Percentiles rank a stretch among this genome's conserved stretches.
phyloP scores from a whole-genome alignment of 1,140 invertebrate genomes.

The Ceratina japonica region DNA sequence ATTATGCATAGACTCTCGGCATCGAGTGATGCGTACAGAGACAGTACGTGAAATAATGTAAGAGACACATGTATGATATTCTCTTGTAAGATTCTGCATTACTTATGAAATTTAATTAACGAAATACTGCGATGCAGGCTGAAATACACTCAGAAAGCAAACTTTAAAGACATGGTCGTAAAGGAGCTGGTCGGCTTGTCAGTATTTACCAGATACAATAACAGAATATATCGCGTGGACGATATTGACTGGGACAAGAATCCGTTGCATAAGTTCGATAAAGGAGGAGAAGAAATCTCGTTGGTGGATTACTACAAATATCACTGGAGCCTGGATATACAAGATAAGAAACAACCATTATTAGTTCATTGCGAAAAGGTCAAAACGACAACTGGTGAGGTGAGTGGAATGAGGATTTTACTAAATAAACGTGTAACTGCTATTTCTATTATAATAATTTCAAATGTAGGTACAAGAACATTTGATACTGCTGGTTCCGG shows the following conservation, averaged over 20 bases:
- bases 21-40: slow-evolving; percentile 89
- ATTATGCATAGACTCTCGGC: slow-evolving; percentile 91
- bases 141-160: neutral
- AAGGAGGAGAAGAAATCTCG: slow-evolving; percentile 81
- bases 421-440: neutral
- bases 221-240: slow-evolving; percentile 93
- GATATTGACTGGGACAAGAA: slow-evolving; percentile 88
- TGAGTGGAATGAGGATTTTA: slow-evolving; percentile 58
- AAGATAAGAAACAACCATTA: slow-evolving; percentile 89
- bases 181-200: slow-evolving; percentile 71
- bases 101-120: slow-evolving; percentile 16
- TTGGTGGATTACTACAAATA: slow-evolving; percentile 89
- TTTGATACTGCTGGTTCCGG: slow-evolving; percentile 88
- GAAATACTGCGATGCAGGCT: slow-evolving; percentile 30
- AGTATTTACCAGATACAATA: slow-evolving; percentile 96
- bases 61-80: slow-evolving; percentile 60
- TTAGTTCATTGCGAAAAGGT: slow-evolving; percentile 82
- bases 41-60: slow-evolving; percentile 89
- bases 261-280: slow-evolving; percentile 83
- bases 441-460: slow-evolving; percentile 23
- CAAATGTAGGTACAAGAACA: slow-evolving; percentile 78
- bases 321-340: slow-evolving; percentile 85
- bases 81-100: slow-evolving; percentile 13
- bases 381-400: slow-evolving; percentile 72
- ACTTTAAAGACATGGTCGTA: slow-evolving; percentile 60